These are phyloP conservation scores for Lamprologus tigripictilis DNA, from an alignment of 2,113 vertebrate genomes.

Conservation along the genomic window DNA sequence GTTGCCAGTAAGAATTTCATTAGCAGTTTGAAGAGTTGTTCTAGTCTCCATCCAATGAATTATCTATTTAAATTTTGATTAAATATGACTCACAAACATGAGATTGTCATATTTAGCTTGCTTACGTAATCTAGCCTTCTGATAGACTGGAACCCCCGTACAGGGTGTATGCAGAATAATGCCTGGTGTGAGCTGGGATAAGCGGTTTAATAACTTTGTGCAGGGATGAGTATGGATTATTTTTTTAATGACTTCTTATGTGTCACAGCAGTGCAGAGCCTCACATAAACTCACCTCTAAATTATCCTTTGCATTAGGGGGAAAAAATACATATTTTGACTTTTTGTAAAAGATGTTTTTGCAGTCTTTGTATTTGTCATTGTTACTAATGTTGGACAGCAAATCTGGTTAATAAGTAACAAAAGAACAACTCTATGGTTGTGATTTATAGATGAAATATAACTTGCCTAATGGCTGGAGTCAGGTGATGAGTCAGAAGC, in stretches of 20 bases:
- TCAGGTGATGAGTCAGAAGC: neutral
- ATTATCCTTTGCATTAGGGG: neutral
- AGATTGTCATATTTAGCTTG: neutral
- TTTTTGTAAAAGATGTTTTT: neutral
- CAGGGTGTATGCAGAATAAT: neutral
- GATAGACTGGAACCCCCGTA: neutral
- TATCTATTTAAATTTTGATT: neutral
- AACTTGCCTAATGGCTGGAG: neutral
- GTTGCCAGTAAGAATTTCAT: neutral
- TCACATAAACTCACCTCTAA: neutral
- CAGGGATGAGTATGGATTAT: slow-evolving; percentile 27
- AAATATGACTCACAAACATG: neutral
- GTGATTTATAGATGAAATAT: neutral
- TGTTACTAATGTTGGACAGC: neutral
- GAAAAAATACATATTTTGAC: neutral
- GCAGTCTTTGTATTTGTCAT: neutral
- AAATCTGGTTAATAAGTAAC: neutral
- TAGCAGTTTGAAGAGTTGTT: neutral
- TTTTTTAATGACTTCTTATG: slow-evolving; percentile 26
- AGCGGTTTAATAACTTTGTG: slow-evolving; percentile 6
- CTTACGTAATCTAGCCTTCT: neutral
- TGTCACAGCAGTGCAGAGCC: neutral
- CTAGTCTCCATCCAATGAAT: neutral
- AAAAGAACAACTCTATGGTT: neutral
- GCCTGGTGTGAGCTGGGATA: neutral